phyloP scores from a whole-genome alignment of 2,797 vertebrate genomes.

The Buceros bicornis region DNA sequence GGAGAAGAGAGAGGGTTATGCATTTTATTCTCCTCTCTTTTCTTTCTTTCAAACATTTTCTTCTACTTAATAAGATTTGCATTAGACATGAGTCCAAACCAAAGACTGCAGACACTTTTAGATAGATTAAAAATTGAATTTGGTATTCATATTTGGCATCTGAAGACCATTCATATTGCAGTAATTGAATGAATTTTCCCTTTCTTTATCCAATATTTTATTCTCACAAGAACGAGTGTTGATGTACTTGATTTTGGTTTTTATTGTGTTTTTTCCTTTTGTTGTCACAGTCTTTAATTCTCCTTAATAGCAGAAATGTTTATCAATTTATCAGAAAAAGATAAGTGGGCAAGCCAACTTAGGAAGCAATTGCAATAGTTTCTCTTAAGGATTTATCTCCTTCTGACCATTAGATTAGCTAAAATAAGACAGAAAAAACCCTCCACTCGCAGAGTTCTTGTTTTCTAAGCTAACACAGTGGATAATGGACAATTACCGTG shows the following conservation, averaged over 20 bases:
- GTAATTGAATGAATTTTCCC: not conserved
- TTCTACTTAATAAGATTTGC: slow-evolving; percentile 21
- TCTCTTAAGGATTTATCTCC: not conserved
- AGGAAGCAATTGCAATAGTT: not conserved
- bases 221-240: not conserved
- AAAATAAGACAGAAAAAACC: not conserved
- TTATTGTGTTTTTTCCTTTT: not conserved
- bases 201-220: slow-evolving; percentile 29
- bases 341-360: not conserved
- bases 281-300: not conserved
- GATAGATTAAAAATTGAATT: slow-evolving; percentile 43
- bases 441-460: not conserved
- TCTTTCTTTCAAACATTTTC: not conserved
- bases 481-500: not conserved
- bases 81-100: slow-evolving; percentile 19
- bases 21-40: not conserved
- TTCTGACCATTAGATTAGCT: not conserved
- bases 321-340: not conserved
- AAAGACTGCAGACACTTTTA: slow-evolving; percentile 11
- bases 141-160: slow-evolving; percentile 2
- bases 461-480: not conserved
- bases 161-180: not conserved
- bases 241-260: not conserved
- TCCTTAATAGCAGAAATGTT: not conserved
- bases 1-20: not conserved